Conservation (phyloP, 1,140 invertebrate genomes). For the Planococcus citri region DNA sequence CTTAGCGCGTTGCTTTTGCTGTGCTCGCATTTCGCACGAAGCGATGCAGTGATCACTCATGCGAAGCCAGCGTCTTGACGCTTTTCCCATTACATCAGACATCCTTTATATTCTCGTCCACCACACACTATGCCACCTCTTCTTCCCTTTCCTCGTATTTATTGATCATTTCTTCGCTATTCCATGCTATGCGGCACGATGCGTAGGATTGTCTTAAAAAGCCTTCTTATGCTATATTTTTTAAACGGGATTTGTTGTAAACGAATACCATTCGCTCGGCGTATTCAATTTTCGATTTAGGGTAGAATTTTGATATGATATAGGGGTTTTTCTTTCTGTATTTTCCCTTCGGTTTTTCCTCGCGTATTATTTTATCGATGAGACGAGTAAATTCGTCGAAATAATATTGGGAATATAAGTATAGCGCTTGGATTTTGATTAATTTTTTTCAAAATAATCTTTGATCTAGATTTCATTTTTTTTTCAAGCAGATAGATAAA, state of each 20-base stretch:
- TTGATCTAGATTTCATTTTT: no score
- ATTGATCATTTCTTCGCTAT: not conserved
- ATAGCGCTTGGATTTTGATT: no score
- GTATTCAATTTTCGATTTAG: no score
- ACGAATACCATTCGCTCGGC: not conserved
- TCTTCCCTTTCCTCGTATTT: constrained; percentile 9
- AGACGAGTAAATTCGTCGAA: no score
- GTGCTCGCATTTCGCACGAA: constrained; percentile 15
- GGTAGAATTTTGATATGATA: no score
- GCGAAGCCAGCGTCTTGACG: constrained; percentile 18
- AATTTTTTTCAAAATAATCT: no score
- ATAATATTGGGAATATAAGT: no score
- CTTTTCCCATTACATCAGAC: constrained; percentile 18
- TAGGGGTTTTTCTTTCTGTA: no score
- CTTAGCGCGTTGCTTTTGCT: not conserved
- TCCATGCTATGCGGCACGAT: not conserved
- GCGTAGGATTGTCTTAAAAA: not conserved
- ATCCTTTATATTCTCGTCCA: not conserved
- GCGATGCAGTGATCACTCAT: constrained; percentile 17
- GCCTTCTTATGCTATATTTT: not conserved
- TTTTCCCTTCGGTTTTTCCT: no score
- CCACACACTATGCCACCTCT: not conserved
- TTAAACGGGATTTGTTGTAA: not conserved
- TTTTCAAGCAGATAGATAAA: no score
- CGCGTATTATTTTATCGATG: no score